Base-by-base conservation (phyloP, 2,113 vertebrate species). In the Lampris megalopsis region DNA sequence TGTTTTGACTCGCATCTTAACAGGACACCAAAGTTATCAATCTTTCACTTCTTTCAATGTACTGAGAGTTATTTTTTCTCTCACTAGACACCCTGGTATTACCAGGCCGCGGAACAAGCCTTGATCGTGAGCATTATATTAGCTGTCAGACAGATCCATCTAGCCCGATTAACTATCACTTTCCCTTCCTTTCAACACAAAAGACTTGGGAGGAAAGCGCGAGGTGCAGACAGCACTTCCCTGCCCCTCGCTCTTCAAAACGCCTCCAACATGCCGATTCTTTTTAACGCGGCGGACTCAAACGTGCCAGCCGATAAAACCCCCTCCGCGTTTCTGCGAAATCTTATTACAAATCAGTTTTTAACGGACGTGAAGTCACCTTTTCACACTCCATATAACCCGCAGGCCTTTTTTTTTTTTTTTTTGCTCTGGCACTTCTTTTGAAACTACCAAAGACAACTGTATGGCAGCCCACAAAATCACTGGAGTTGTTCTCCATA, bases 381-480 rank as follows among this genome's bases (percentile, higher is more conserved):
- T 65, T 74, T 50, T 70, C 75, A 42, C 65, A 41, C 80, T 85
- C 71, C 57, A 62, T 61, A 73, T 72, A 24, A 24, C 62, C 35
- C 45, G 45, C 62, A 11, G 57, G 48, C 48, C 53, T 65, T 59
- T 64, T 40, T 10, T 71, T 59, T 53, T 24, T 24, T 24, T 24
- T 24, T 24, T 24, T 24, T 24, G 24, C 24, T 24, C 24, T 24
- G 24, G 24, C 24, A 24, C 24, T 24, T 24, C 24, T 24, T 84
- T 64, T 47, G 49, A 82, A 89, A 83, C 81, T 8, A 83, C 76
- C 88, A 62, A 68, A 87, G 75, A 86, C 81, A 88, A 92, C 86
- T 71, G 77, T 77, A 77, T 77, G 88, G 88, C 89, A 90, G 87
- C 85, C 90, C 87, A 68, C 89, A 88, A 85, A 90, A 90, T 90